Evolutionary conservation across 2,888 invertebrate species (phyloP).

Genomic region (Omphaloscelis lunosa): DNA sequence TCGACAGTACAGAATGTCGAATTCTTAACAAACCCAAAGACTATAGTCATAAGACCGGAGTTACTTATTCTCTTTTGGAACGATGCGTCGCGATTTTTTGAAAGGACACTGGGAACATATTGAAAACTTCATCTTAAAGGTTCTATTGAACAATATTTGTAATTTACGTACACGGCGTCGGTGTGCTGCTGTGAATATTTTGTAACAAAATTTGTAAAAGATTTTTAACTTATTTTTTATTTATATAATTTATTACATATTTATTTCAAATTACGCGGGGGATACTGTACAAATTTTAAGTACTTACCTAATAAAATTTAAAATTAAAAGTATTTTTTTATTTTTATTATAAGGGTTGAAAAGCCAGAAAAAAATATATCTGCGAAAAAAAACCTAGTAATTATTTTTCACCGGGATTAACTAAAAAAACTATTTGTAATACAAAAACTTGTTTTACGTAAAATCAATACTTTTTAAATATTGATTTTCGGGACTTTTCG

Average conservation of each 20-base stretch:
- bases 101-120: constrained; percentile 43
- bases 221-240: constrained; percentile 72
- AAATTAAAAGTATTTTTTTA: constrained; percentile 44
- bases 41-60: constrained; percentile 36
- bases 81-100: constrained; percentile 47
- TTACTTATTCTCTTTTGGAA: constrained; percentile 36
- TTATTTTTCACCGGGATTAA: not conserved
- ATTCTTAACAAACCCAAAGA: constrained; percentile 47
- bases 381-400: not conserved
- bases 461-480: not conserved
- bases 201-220: constrained; percentile 67
- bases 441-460: not conserved
- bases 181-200: constrained; percentile 66
- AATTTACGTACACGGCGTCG: constrained; percentile 64
- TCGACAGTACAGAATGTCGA: constrained; percentile 57
- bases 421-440: not conserved
- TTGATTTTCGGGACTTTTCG: not conserved
- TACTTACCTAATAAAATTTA: constrained; percentile 68
- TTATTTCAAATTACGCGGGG: constrained; percentile 61
- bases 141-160: constrained; percentile 49
- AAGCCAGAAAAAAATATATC: not conserved
- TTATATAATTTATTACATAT: constrained; percentile 74
- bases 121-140: constrained; percentile 27
- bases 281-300: constrained; percentile 63
- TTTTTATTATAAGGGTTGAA: not conserved